Evolutionary conservation across 2,888 invertebrate species (phyloP).

Genomic region (Steinernema hermaphroditum): DNA sequence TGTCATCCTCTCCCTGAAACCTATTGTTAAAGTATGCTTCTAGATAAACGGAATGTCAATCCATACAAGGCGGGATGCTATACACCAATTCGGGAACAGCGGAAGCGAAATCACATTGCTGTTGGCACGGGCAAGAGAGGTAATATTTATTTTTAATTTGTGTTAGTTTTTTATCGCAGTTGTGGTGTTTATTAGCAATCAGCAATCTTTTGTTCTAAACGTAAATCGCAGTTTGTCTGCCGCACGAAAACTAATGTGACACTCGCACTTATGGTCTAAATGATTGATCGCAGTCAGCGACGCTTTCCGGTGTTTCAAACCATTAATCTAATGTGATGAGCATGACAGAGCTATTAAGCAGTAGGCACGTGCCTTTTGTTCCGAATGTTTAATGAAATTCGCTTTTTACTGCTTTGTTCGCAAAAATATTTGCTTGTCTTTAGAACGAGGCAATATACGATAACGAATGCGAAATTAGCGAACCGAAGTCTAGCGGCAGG

Average conservation of each 20-base stretch:
- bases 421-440: not conserved
- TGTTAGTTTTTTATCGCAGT: too few species aligned
- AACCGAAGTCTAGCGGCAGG: not conserved
- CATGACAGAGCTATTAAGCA: too few species aligned
- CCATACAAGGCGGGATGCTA: slow-evolving; percentile 43
- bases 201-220: too few species aligned
- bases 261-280: not conserved
- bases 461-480: not conserved
- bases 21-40: not conserved
- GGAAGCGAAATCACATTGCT: slow-evolving; percentile 37
- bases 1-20: too few species aligned
- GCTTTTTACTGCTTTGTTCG: too few species aligned
- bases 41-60: slow-evolving; percentile 44
- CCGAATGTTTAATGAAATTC: too few species aligned
- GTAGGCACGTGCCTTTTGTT: too few species aligned
- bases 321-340: slow-evolving; percentile 1
- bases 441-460: slow-evolving; percentile 8
- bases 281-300: not conserved
- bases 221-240: too few species aligned
- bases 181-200: too few species aligned
- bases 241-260: too few species aligned
- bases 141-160: slow-evolving; percentile 26
- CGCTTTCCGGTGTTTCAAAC: not conserved
- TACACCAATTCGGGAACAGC: slow-evolving; percentile 38
- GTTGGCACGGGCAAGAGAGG: slow-evolving; percentile 36